Conservation (phyloP, 2,113 vertebrate species). For the Prunella fulvescens region DNA sequence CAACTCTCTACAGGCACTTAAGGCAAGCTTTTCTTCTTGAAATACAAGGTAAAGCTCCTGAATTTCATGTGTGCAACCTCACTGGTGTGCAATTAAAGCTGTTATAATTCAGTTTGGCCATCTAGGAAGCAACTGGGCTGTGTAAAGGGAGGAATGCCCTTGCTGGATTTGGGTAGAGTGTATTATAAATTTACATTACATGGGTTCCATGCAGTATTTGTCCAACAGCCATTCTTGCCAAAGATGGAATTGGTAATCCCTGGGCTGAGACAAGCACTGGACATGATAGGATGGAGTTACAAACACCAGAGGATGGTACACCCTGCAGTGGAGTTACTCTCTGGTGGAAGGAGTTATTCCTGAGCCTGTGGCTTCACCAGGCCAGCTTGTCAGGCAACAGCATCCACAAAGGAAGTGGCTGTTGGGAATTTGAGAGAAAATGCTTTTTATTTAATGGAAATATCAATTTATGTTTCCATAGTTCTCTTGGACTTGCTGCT, state of each 20-base stretch:
- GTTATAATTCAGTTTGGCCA: neutral
- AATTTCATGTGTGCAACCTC: neutral
- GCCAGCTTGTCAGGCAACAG: neutral
- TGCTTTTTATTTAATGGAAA: neutral
- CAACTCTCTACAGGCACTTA: neutral
- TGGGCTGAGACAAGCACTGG: neutral
- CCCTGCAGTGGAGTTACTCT: neutral
- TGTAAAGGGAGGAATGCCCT: neutral
- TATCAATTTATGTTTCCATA: neutral
- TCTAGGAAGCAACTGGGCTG: neutral
- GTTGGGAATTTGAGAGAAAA: neutral
- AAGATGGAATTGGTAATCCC: neutral
- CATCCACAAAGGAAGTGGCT: neutral
- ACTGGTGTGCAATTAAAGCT: neutral
- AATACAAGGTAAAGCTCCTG: neutral
- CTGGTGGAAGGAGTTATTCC: neutral
- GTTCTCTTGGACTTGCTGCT: neutral
- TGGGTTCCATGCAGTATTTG: neutral
- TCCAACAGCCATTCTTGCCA: neutral
- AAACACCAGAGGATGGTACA: neutral
- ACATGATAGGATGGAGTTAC: accelerated
- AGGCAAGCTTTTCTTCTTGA: neutral
- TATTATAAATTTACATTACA: neutral
- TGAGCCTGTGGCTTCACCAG: neutral
- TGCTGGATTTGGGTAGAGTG: neutral